Evolutionary conservation across 2,113 vertebrate species (phyloP).

Genomic region (Craseonycteris thonglongyai): DNA sequence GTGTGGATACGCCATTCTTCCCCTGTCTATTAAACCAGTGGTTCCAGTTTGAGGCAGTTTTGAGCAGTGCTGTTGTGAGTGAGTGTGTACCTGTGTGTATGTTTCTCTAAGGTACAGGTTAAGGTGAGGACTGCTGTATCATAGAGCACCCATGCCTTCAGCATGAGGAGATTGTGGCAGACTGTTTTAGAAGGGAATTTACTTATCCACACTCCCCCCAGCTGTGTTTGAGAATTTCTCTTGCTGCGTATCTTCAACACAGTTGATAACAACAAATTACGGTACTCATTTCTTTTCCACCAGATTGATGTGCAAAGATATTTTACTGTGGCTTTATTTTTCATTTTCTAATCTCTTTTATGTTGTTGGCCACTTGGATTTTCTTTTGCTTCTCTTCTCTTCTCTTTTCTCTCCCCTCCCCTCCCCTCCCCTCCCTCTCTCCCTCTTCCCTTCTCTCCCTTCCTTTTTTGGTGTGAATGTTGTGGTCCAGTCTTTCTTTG

Average conservation of each 20-base stretch:
- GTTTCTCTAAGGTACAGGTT: background rate
- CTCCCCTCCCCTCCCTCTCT: too few relatives aligned
- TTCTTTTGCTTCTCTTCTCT: background rate
- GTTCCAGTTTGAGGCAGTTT: background rate
- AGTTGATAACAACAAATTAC: background rate
- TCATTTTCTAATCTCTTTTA: background rate
- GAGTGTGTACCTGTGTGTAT: background rate
- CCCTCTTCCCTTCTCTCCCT: too few relatives aligned
- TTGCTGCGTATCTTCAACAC: background rate
- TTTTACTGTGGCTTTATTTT: background rate
- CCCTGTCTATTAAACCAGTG: background rate
- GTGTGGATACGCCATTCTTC: background rate
- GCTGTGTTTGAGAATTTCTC: background rate
- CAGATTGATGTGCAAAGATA: background rate
- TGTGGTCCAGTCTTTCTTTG: background rate
- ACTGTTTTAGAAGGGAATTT: background rate
- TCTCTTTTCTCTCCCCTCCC: too few relatives aligned
- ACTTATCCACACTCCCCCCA: background rate
- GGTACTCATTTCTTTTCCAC: background rate
- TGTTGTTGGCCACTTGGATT: background rate
- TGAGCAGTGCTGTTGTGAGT: background rate
- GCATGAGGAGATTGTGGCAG: background rate
- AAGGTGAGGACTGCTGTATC: background rate
- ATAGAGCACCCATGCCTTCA: fast-evolving
- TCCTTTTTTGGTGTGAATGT: background rate